Evolutionary conservation across 1,140 invertebrate species (phyloP).

Genomic region (Drosophila takahashii): DNA sequence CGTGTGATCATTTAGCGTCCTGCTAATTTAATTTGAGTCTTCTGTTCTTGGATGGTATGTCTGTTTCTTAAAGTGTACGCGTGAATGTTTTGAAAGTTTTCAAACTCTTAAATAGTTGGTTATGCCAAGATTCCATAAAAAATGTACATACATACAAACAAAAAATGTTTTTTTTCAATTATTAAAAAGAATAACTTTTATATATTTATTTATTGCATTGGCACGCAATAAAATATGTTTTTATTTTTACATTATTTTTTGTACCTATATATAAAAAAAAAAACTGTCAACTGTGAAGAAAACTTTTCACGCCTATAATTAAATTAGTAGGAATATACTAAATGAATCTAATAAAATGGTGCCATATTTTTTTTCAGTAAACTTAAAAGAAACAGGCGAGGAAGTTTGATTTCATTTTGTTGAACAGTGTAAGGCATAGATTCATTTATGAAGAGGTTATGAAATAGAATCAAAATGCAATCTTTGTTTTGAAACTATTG

Average conservation of each 20-base stretch:
- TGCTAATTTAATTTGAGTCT: conserved; percentile 77
- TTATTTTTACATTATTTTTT: background rate
- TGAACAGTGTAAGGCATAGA: background rate
- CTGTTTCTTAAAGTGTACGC: conserved; percentile 13
- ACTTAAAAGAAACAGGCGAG: background rate
- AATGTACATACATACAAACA: too few species aligned
- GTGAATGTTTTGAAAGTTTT: conserved; percentile 23
- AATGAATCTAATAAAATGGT: conserved; percentile 59
- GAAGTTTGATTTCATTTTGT: background rate
- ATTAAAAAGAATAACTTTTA: too few species aligned
- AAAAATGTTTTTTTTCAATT: too few species aligned
- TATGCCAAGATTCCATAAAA: background rate
- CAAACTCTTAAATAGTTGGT: background rate
- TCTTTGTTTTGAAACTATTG: background rate
- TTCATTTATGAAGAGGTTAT: background rate
- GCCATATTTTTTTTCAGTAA: conserved; percentile 22
- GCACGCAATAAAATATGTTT: too few species aligned
- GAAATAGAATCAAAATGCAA: too few species aligned
- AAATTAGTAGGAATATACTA: conserved; percentile 57
- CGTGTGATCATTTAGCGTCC: conserved; percentile 79
- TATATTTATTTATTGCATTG: background rate
- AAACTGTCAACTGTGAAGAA: conserved; percentile 47
- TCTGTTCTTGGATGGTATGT: conserved; percentile 23
- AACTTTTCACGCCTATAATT: conserved; percentile 62
- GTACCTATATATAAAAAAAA: conserved; percentile 12